Conservation (phyloP, 2,888 invertebrate genomes). For the Acleris cristana region DNA sequence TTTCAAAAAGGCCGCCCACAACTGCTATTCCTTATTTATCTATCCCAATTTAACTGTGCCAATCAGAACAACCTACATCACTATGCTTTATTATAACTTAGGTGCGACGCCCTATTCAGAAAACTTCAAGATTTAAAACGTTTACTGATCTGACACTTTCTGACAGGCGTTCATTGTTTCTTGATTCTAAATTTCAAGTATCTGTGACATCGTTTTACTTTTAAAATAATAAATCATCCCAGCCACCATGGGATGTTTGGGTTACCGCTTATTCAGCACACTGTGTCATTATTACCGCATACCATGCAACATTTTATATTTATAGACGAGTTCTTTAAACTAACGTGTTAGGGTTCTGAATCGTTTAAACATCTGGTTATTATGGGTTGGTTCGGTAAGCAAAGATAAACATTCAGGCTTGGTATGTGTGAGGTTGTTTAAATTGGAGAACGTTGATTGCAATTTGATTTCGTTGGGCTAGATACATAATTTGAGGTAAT, state of each 20-base stretch:
- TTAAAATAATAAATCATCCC: slow-evolving; percentile 31
- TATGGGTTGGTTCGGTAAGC: slow-evolving; percentile 20
- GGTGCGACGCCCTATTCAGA: too few relatives aligned
- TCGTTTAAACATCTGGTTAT: slow-evolving; percentile 2
- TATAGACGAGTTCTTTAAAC: background rate
- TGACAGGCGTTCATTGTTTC: slow-evolving; percentile 3
- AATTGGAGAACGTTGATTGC: slow-evolving; percentile 27
- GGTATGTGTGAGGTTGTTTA: slow-evolving; percentile 26
- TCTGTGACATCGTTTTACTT: slow-evolving; percentile 16
- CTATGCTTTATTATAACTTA: too few relatives aligned
- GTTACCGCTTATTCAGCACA: slow-evolving; percentile 35
- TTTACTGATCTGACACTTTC: background rate
- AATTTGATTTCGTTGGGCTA: slow-evolving; percentile 15
- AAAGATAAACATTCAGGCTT: slow-evolving; percentile 27
- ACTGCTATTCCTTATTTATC: too few relatives aligned
- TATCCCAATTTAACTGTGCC: too few relatives aligned
- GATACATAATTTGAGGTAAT: slow-evolving; percentile 22
- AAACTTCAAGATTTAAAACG: background rate
- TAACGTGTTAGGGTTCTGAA: slow-evolving; percentile 7
- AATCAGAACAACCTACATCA: too few relatives aligned
- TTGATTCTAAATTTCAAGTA: slow-evolving; percentile 3
- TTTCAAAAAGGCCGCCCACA: too few relatives aligned
- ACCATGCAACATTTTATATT: slow-evolving; percentile 2
- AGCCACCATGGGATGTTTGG: slow-evolving; percentile 15
- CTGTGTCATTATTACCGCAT: slow-evolving; percentile 34